A percentile compares a stretch with the other conserved stretches of the same genome.
Conservation (phyloP, 2,888 invertebrate species). For the Charanyca ferruginea region DNA sequence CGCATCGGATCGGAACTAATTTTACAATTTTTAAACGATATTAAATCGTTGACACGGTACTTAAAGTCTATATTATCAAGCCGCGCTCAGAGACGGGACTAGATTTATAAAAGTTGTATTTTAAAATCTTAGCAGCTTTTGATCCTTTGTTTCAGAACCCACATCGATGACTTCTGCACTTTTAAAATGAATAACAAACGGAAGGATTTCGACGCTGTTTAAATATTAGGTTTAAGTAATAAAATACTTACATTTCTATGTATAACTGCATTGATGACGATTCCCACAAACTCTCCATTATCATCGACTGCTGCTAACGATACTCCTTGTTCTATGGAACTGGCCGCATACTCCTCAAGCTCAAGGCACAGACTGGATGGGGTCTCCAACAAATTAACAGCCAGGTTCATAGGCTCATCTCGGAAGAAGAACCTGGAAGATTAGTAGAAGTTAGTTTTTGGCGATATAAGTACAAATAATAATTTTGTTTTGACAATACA, state of each 20-base stretch:
- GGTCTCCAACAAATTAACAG: constrained; percentile 91
- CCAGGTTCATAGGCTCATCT: constrained; percentile 93
- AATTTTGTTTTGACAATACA: neutral
- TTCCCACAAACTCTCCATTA: constrained; percentile 91
- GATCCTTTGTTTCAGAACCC: no score
- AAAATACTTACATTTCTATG: constrained; percentile 77
- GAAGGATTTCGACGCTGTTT: no score
- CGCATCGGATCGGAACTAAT: no score
- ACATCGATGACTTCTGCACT: no score
- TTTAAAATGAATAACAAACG: no score
- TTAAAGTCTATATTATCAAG: no score
- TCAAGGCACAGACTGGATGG: constrained; percentile 92
- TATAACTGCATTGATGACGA: constrained; percentile 89
- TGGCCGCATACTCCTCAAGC: constrained; percentile 92
- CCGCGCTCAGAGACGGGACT: no score
- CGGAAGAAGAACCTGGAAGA: constrained; percentile 92
- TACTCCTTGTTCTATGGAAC: constrained; percentile 91
- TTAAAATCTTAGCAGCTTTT: no score
- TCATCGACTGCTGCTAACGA: constrained; percentile 92
- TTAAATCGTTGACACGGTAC: no score
- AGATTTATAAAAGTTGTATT: no score
- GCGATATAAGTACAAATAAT: neutral
- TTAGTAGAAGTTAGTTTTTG: neutral
- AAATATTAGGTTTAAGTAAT: no score
- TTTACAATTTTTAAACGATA: no score